Conservation (phyloP, 2,888 invertebrate genomes). For the Nemoura dubitans region DNA sequence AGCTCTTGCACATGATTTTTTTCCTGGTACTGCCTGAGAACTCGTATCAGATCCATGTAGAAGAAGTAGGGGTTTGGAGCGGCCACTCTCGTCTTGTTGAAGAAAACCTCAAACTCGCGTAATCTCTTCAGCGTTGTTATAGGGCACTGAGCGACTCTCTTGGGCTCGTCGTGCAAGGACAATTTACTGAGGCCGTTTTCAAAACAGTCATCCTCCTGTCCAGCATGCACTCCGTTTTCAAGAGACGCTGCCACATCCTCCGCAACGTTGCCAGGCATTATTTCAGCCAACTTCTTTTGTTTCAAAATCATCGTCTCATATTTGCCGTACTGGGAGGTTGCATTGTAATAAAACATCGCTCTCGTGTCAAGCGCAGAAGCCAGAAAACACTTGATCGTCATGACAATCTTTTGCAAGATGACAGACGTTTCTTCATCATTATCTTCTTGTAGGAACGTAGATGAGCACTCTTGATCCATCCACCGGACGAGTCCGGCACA, state of each 20-base stretch:
- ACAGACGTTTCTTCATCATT: background rate
- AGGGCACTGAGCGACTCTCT: no score
- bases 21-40: background rate
- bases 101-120: background rate
- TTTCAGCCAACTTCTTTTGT: no score
- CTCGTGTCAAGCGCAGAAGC: background rate
- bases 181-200: no score
- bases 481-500: background rate
- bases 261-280: no score
- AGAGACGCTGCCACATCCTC: no score
- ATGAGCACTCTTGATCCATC: background rate
- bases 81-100: background rate
- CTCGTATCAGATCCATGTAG: background rate
- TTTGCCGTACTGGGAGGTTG: background rate
- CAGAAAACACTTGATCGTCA: background rate
- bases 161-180: background rate
- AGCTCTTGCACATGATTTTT: background rate
- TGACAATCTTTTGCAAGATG: background rate
- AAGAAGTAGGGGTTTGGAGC: background rate
- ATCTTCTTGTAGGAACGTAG: background rate
- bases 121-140: background rate
- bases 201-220: no score
- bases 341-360: background rate
- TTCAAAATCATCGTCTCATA: background rate
- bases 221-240: no score